Conservation (phyloP, 2,797 vertebrate species). For the Apogon hyalosoma region DNA sequence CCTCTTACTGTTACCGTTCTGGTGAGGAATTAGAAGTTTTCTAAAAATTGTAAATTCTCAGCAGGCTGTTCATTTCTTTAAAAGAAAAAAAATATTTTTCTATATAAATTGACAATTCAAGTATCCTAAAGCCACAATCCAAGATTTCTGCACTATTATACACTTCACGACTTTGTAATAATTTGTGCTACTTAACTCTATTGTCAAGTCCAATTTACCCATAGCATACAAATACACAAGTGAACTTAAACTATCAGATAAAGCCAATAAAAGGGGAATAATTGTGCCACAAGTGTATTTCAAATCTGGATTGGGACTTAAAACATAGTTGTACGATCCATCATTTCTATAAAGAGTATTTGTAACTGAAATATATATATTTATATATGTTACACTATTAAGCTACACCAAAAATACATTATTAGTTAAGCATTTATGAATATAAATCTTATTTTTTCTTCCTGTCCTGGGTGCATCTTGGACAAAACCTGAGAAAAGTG, state of each 20-base stretch:
- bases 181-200: slow-evolving; percentile 26
- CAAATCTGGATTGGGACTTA: slow-evolving; percentile 60
- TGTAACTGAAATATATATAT: slow-evolving; percentile 64
- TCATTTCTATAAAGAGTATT: slow-evolving; percentile 57
- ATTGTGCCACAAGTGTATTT: slow-evolving; percentile 37
- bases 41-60: slow-evolving; percentile 67
- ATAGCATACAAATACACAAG: slow-evolving; percentile 26
- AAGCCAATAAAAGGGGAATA: slow-evolving; percentile 14
- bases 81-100: slow-evolving; percentile 61
- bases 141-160: slow-evolving; percentile 52
- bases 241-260: slow-evolving; percentile 27
- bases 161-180: slow-evolving; percentile 21
- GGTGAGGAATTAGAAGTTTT: slow-evolving; percentile 53
- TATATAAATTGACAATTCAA: slow-evolving; percentile 80
- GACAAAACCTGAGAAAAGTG: slow-evolving; percentile 91
- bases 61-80: slow-evolving; percentile 73
- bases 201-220: slow-evolving; percentile 14
- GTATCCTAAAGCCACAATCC: slow-evolving; percentile 75
- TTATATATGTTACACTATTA: slow-evolving; percentile 62
- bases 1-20: slow-evolving; percentile 47
- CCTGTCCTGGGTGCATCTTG: slow-evolving; percentile 93
- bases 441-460: slow-evolving; percentile 90
- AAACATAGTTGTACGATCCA: slow-evolving; percentile 65
- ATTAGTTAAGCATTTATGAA: slow-evolving; percentile 56
- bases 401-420: slow-evolving; percentile 73